Base-by-base conservation (phyloP, 2,888 invertebrate species). In the Standfussiana lucernea region DNA sequence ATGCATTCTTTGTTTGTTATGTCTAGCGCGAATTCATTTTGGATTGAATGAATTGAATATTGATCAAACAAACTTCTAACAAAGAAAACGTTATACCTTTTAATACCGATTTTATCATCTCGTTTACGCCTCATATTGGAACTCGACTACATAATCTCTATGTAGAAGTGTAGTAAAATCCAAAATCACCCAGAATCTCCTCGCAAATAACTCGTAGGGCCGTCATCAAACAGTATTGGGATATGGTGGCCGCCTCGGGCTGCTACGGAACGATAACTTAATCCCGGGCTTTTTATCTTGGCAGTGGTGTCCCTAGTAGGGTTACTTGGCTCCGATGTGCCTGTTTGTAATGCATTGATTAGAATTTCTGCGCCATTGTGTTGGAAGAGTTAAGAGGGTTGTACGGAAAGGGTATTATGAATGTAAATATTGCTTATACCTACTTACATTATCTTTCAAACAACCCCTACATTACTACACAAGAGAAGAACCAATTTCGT, bases 211-310 rank as follows among this genome's bases (percentile, higher is more conserved):
- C 82, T 81, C 81, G 74, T 76, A 77, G 85, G 75, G 80, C 72
- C 79, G 89, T 89, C 91, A 88, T 92, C 90, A 90, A 89, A 89
- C 87, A 84, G 89, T 89, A 89, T 87, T 86, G 89, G 87, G 84
- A 84, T 87, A 88, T 87, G 89, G 87, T 77, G 82, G 67, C 45
- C 77, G 88, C 82, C 79, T 75, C 77, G 76, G 89, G 82, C 89
- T 92, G 92, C 79, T 68, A 77, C 79, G 82, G 82, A 47, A 90
- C 89, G 94, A 94, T 94, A 94, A 89, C 91, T 90, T 93, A 93
- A 94, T 93, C 93, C 93, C 85, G 85, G 89, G 82, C 83, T 91
- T 93, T 93, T 92, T 94, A 93, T 93, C 92, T 91, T 81, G 79
- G 45, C 79, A 62, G 71, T 74, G 70, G 77, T 75, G 71, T 74